Evolutionary conservation across 2,113 vertebrate species (phyloP).

Genomic region (Dipodomys ordii): DNA sequence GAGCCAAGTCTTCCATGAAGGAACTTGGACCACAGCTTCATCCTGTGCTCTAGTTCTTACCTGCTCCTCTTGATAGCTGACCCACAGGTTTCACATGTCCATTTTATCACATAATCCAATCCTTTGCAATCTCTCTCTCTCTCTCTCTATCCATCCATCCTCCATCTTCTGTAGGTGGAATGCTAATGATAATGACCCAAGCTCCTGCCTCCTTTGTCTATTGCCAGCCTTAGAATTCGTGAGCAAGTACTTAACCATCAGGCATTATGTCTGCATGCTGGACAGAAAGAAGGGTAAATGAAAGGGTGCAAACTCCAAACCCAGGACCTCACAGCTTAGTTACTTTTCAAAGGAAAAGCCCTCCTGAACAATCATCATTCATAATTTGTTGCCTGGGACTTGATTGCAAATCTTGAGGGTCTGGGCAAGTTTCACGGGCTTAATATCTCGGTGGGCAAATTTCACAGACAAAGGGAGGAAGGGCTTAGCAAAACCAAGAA

Average conservation of each 20-base stretch:
- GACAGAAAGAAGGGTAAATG: neutral
- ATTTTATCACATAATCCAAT: neutral
- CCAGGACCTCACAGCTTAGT: neutral
- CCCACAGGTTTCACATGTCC: neutral
- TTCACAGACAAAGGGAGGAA: too few relatives aligned
- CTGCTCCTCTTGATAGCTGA: neutral
- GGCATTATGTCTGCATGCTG: neutral
- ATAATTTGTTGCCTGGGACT: neutral
- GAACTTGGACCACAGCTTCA: neutral
- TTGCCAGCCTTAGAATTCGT: neutral
- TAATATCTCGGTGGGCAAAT: too few relatives aligned
- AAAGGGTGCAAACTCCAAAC: neutral
- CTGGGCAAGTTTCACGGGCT: too few relatives aligned
- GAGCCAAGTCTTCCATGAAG: neutral
- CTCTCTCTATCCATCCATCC: too few relatives aligned
- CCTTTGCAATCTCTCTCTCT: neutral
- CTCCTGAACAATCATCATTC: neutral
- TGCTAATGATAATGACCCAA: neutral
- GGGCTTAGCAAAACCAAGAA: too few relatives aligned
- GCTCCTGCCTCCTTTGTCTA: neutral
- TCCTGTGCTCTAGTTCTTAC: neutral
- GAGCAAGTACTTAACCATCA: neutral
- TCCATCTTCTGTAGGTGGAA: neutral
- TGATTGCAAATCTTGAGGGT: neutral
- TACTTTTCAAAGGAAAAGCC: neutral